These are phyloP conservation scores for Spea bombifrons DNA, from an alignment of 2,113 vertebrate species.

Conservation along the genomic window DNA sequence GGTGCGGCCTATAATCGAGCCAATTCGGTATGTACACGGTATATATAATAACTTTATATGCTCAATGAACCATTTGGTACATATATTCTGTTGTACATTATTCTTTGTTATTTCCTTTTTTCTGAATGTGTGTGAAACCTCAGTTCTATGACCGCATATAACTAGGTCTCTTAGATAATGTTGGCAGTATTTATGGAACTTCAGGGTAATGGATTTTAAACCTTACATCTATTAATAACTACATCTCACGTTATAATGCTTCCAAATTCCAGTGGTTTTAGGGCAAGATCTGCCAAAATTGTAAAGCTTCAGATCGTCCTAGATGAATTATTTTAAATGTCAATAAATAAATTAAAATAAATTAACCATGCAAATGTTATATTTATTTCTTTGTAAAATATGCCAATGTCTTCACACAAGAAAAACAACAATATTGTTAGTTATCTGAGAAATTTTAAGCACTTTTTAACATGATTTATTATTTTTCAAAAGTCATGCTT, in stretches of 20 bases:
- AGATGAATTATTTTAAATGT: conserved; percentile 2
- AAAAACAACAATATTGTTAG: not conserved
- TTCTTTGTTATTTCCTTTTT: not conserved
- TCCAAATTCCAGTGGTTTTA: conserved; percentile 34
- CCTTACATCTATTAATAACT: conserved; percentile 32
- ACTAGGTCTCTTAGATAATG: conserved; percentile 40
- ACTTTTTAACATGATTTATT: not conserved
- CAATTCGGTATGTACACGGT: too few relatives aligned
- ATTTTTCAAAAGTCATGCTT: not conserved
- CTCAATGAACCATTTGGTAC: too few relatives aligned
- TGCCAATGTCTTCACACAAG: not conserved
- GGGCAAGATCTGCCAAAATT: conserved; percentile 3
- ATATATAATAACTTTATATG: too few relatives aligned
- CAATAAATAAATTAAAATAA: not conserved
- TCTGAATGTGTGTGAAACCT: conserved; percentile 2
- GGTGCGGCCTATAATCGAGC: too few relatives aligned
- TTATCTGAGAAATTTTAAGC: not conserved
- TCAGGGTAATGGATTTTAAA: conserved; percentile 39
- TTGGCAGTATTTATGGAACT: conserved; percentile 38
- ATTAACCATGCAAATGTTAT: not conserved
- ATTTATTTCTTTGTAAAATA: not conserved
- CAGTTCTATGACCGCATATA: conserved; percentile 3
- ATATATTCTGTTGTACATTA: not conserved
- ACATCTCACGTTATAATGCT: conserved; percentile 10
- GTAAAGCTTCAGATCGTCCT: not conserved